Percentiles rank a stretch among this genome's conserved stretches.
Conservation (phyloP, 1,140 invertebrate species). For the Bombus impatiens region DNA sequence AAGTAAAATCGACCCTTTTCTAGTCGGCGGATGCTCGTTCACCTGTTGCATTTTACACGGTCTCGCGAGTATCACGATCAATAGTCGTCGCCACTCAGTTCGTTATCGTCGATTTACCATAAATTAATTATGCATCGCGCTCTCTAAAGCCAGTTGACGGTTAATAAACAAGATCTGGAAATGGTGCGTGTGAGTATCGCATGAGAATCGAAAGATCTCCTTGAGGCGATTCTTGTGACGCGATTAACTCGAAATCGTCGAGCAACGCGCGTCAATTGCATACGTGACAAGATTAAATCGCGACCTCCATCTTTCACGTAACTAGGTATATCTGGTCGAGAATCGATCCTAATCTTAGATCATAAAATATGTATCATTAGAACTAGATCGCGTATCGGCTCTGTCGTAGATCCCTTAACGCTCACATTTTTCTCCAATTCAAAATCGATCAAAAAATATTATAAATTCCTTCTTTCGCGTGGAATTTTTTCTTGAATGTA, state of each 20-base stretch:
- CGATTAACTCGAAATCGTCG: slow-evolving; percentile 29
- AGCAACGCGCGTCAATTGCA: slow-evolving; percentile 5
- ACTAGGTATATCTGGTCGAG: neutral
- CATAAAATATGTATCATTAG: neutral
- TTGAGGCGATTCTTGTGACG: neutral
- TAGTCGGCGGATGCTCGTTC: slow-evolving; percentile 43
- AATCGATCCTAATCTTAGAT: neutral
- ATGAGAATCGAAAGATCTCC: slow-evolving; percentile 4
- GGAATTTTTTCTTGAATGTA: too few species aligned
- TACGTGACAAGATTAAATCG: slow-evolving; percentile 8
- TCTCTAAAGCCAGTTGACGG: slow-evolving; percentile 20
- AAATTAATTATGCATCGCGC: slow-evolving; percentile 79
- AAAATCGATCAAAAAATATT: too few species aligned
- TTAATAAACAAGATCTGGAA: slow-evolving; percentile 45
- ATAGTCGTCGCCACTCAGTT: slow-evolving; percentile 50
- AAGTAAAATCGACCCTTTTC: neutral
- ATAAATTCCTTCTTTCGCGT: too few species aligned
- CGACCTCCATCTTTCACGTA: slow-evolving; percentile 21
- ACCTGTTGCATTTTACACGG: slow-evolving; percentile 59
- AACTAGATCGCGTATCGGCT: neutral
- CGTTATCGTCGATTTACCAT: slow-evolving; percentile 68
- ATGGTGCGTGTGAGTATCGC: neutral
- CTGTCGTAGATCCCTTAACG: too few species aligned
- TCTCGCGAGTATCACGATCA: slow-evolving; percentile 37
- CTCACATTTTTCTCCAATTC: too few species aligned